Conservation (phyloP, 2,113 vertebrate genomes). For the Polypterus bichir region DNA sequence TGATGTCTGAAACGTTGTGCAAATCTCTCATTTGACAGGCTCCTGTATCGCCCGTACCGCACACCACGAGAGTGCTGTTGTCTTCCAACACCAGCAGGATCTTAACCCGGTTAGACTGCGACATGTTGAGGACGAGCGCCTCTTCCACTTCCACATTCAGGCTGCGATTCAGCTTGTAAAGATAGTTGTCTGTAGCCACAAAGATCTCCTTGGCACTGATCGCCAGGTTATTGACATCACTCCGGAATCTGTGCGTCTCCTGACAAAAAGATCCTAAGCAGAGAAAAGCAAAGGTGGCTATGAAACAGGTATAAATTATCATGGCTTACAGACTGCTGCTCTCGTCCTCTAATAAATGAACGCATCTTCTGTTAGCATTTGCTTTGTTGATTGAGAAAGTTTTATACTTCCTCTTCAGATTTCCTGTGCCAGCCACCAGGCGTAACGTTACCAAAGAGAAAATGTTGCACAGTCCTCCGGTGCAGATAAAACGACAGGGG, state of each 20-base stretch:
- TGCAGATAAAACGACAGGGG: too few relatives aligned
- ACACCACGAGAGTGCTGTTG: slow-evolving; percentile 49
- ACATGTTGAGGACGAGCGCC: neutral
- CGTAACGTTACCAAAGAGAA: too few relatives aligned
- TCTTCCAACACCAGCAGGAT: slow-evolving; percentile 54
- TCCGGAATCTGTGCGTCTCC: slow-evolving; percentile 11
- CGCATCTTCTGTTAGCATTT: too few relatives aligned
- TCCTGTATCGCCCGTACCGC: slow-evolving; percentile 50
- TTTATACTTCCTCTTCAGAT: too few relatives aligned
- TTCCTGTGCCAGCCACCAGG: too few relatives aligned
- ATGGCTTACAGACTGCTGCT: too few relatives aligned
- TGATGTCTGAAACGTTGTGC: slow-evolving; percentile 32
- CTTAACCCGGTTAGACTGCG: slow-evolving; percentile 20
- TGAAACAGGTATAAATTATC: neutral
- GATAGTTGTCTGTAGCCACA: slow-evolving; percentile 55
- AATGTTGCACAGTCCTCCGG: too few relatives aligned
- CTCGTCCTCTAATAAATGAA: too few relatives aligned
- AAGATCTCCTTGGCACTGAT: slow-evolving; percentile 46
- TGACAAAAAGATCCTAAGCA: neutral
- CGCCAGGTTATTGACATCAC: slow-evolving; percentile 50
- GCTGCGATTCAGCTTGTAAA: slow-evolving; percentile 58
- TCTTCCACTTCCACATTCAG: slow-evolving; percentile 26
- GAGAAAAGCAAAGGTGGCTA: slow-evolving; percentile 11
- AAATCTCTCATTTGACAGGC: slow-evolving; percentile 56
- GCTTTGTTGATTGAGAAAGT: too few relatives aligned